Base-by-base conservation (phyloP, 1,140 invertebrate genomes). In the Argopecten irradians region DNA sequence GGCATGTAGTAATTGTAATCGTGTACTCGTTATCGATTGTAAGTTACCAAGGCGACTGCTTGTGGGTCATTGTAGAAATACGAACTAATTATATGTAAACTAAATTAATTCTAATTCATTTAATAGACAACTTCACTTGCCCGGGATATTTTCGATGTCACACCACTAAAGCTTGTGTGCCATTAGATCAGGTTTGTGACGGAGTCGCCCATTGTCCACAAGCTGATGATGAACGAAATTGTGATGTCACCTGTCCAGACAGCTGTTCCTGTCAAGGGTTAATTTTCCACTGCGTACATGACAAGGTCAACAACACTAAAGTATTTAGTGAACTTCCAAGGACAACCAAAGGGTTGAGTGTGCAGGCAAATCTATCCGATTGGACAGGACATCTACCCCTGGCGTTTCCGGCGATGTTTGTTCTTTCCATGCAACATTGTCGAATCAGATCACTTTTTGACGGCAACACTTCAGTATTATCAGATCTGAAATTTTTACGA, bases 121-220 rank as follows among this genome's bases (percentile, higher is more conserved):
- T 82, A 86, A n/a, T 41, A 89, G 89, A 84, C 19, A 11, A 86
- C 34, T 90, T 87, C 83, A 43, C 34, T n/a, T 91, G 91, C 86
- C 88, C 89, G 22, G 91, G 91, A 36, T 82, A 87, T 14, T 91
- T 87, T 39, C 55, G 71, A 82, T 92, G 91, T 43, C n/a, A 39
- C 0, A 82, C 46, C 14, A 82, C 1, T 0, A 36, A 0, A 16
- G 36, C 28, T 9, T 92, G 91, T 87, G 13, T 92, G 7, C 55
- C 36, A 2, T 71, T 89, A 2, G 16, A 22, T 16, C 55, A 88
- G 11, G 89, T 92, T 13, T 91, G 91, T 84, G 86, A 92, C 84
- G 88, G 87, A 3, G 28, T 55, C 32, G 19, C 19, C 1, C 35
- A 87, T 28, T 87, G 86, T 83, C 82, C 86, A 5, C 32, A 9